Percentiles rank a stretch among this genome's conserved stretches.
Conservation (phyloP, 2,797 vertebrate genomes). For the Morelia viridis region DNA sequence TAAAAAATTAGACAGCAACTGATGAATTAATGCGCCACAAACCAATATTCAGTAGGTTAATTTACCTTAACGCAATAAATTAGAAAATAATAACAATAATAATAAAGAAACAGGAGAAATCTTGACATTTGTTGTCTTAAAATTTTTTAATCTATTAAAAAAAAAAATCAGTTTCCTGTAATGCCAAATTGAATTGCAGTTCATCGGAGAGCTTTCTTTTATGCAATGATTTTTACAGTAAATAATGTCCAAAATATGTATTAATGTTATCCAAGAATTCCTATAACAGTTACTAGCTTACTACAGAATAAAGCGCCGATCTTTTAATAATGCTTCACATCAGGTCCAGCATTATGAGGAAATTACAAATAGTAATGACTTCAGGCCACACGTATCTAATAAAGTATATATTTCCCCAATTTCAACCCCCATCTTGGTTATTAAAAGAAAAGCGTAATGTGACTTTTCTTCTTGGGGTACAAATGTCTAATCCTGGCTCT, state of each 20-base stretch:
- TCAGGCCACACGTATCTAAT: neutral
- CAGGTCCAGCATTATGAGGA: neutral
- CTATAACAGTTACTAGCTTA: too few relatives aligned
- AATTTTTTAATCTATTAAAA: neutral
- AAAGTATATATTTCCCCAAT: neutral
- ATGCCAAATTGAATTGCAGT: neutral
- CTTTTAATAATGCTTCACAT: neutral
- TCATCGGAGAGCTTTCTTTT: neutral
- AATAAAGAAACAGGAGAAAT: neutral
- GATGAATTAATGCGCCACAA: neutral
- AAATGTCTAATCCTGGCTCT: neutral
- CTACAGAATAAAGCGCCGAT: neutral
- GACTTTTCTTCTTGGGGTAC: neutral
- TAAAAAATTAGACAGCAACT: neutral
- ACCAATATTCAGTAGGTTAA: neutral
- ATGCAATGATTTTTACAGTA: neutral
- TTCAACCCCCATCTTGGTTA: neutral
- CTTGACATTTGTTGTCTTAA: neutral
- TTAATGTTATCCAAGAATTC: neutral
- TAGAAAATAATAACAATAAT: neutral
- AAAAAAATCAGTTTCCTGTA: neutral
- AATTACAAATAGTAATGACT: neutral
- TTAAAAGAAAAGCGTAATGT: neutral
- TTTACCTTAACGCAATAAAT: neutral
- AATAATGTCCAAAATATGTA: neutral